These are phyloP conservation scores for Pristionchus entomophagus DNA, from an alignment of 2,888 invertebrate species.

Conservation along the genomic window DNA sequence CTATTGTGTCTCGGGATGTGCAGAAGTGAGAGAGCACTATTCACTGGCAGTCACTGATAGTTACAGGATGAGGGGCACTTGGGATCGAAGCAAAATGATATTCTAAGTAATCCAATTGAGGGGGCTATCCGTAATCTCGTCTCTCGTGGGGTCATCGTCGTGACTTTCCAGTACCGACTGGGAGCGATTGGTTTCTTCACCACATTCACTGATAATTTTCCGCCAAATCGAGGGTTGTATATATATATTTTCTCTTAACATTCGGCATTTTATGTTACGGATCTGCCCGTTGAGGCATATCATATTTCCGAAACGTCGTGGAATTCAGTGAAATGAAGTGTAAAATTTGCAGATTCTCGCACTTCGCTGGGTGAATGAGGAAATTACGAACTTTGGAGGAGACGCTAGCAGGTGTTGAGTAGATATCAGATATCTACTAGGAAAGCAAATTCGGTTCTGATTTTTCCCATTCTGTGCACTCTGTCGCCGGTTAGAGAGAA, in stretches of 20 bases:
- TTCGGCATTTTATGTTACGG: not conserved
- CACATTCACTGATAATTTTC: not conserved
- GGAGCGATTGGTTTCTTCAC: conserved; percentile 31
- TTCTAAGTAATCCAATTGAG: conserved; percentile 6
- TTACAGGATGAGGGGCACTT: too few species aligned
- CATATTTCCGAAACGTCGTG: not conserved
- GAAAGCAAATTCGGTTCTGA: too few species aligned
- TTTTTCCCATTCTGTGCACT: too few species aligned
- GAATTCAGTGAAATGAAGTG: not conserved
- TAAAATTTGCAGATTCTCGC: conserved; percentile 35
- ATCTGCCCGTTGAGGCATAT: not conserved
- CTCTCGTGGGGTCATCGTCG: conserved; percentile 26
- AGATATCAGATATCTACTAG: too few species aligned
- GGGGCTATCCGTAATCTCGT: conserved; percentile 14
- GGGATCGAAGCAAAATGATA: too few species aligned
- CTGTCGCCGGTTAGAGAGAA: too few species aligned
- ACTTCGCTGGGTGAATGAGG: conserved; percentile 7
- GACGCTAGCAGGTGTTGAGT: not conserved
- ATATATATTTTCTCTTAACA: not conserved
- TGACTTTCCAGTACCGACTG: conserved; percentile 15
- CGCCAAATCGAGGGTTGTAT: conserved; percentile 23
- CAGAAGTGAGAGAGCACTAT: too few species aligned
- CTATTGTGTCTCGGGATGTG: too few species aligned
- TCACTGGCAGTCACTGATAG: too few species aligned
- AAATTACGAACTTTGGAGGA: conserved; percentile 23